Base-by-base conservation (phyloP, 2,888 invertebrate species). In the Morpho achilles region DNA sequence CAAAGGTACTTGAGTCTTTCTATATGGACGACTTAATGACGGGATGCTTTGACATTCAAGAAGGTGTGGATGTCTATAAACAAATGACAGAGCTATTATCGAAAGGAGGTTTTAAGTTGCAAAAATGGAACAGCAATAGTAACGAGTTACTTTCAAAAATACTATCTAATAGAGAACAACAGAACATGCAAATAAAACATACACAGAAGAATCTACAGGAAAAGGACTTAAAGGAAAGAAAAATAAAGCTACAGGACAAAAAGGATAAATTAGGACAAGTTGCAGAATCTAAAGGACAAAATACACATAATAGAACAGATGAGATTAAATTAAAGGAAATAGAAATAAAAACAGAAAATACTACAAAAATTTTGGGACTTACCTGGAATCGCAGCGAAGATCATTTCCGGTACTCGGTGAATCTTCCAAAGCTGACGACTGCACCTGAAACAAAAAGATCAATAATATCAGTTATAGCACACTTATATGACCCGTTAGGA, bases 21-120 rank as follows among this genome's bases (percentile, higher is more conserved):
- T 67, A 66, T 16, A 62, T 68, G 59, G 69, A 69, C 23, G 67
- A 69, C 49, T 53, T 67, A 4, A 61, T 69, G 61, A 62, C 65
- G 0, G 66, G 65, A 7, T 63, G 66, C 48, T 23, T 62, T 10
- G 56, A 52, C 40, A 10, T 73, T 49, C 64, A 22, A 7, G 48
- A 48, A 48, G 48, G 23, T 23, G 8, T 16, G 55, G 7, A 66
- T 59, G 8, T 71, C 7, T 56, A 62, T 43, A 56, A 66, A 45
- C 64, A 72, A 58, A 59, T 70, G 40, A 69, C 62, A 9, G 47
- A 45, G 16, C 49, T 76, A 8, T 50, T 75, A 40, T 63, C 47
- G 10, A 56, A 57, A 32, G 72, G 69, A 8, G 72, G 73, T 9
- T 74, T 75, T 53, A 50, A 62, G 8, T 52, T 75, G 7, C 66